phyloP scores from a whole-genome alignment of 2,888 invertebrate genomes.

The Dendrolimus houi region DNA sequence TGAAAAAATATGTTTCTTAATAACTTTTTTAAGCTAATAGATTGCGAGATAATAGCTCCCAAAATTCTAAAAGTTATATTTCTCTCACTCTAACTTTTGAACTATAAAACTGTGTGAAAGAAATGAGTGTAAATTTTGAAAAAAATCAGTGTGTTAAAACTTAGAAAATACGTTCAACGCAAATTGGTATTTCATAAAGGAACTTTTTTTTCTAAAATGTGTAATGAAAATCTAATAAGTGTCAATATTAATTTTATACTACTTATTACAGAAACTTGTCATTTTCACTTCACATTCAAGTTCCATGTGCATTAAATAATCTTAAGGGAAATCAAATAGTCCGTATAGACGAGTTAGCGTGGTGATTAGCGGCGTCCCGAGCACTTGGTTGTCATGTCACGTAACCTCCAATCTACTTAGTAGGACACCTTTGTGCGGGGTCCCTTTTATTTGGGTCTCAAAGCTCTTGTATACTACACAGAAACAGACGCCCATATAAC shows the following conservation, averaged over 20 bases:
- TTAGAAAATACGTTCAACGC: no score
- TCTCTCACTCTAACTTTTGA: no score
- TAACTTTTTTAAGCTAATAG: no score
- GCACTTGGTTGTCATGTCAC: slow-evolving; percentile 52
- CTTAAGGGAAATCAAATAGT: slow-evolving; percentile 27
- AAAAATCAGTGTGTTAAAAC: no score
- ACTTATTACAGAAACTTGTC: slow-evolving; percentile 1
- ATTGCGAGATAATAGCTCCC: no score
- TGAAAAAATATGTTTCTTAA: no score
- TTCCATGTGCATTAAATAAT: slow-evolving; percentile 15
- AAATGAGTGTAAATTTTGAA: no score
- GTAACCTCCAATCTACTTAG: slow-evolving; percentile 64
- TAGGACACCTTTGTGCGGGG: slow-evolving; percentile 55
- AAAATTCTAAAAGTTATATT: no score
- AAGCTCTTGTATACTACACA: slow-evolving; percentile 50
- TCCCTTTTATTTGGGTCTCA: slow-evolving; percentile 57
- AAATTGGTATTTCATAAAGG: no score
- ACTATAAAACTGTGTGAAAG: no score
- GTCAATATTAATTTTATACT: not conserved
- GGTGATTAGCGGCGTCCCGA: slow-evolving; percentile 42
- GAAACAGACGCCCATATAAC: slow-evolving; percentile 56
- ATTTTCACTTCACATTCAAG: not conserved
- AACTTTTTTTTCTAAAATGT: slow-evolving; percentile 19
- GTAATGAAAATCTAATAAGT: slow-evolving; percentile 14
- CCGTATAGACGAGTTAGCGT: slow-evolving; percentile 24